A percentile compares a stretch with the other conserved stretches of the same genome.
phyloP scores from a whole-genome alignment of 2,113 vertebrate species.

The Crocuta crocuta region DNA sequence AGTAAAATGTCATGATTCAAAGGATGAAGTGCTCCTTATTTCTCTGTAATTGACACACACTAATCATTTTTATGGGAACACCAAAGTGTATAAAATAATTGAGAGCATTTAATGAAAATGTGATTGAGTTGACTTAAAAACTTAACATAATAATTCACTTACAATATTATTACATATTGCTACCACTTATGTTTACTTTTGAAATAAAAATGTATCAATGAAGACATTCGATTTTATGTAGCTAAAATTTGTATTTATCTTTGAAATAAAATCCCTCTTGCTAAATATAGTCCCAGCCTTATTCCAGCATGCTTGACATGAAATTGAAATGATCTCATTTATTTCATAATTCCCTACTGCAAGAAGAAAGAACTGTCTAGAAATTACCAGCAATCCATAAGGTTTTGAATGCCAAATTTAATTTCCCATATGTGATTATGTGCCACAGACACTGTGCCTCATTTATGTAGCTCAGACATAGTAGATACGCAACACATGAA shows the following conservation, averaged over 20 bases:
- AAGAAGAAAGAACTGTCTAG: not conserved
- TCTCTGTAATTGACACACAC: not conserved
- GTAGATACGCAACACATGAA: not conserved
- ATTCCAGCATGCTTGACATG: not conserved
- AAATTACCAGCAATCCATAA: not conserved
- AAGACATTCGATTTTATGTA: not conserved
- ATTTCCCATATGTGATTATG: not conserved
- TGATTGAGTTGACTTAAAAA: not conserved
- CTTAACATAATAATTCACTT: not conserved
- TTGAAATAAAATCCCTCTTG: slow-evolving; percentile 50
- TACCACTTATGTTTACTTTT: slow-evolving; percentile 32
- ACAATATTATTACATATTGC: not conserved
- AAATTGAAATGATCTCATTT: slow-evolving; percentile 40
- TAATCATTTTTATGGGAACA: slow-evolving; percentile 3
- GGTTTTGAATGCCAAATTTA: not conserved
- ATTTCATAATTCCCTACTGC: not conserved
- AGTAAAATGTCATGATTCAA: not conserved
- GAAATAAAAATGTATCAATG: not conserved
- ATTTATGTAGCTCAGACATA: not conserved
- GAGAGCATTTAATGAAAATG: not conserved
- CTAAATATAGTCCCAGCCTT: slow-evolving; percentile 20
- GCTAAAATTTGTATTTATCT: slow-evolving; percentile 30
- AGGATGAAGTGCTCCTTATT: not conserved
- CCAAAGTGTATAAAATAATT: not conserved
- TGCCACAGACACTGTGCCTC: not conserved